Evolutionary conservation across 2,113 vertebrate genomes (phyloP).

Genomic region (Mesoclemmys tuberculata): DNA sequence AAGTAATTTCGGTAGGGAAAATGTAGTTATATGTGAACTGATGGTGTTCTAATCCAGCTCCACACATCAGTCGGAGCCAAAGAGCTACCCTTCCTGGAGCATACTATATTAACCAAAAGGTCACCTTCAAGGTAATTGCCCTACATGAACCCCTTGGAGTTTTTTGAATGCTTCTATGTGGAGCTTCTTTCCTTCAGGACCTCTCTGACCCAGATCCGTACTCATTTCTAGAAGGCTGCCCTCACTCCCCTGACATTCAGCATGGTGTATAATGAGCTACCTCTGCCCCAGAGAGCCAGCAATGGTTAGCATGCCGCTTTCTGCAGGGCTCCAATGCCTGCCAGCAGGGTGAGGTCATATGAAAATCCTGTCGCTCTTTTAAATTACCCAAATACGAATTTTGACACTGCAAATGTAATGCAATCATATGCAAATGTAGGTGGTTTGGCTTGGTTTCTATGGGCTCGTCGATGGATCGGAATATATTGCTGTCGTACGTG

Average conservation of each 20-base stretch:
- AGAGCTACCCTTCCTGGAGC: background rate
- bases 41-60: background rate
- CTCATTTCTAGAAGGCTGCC: background rate
- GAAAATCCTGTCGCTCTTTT: background rate
- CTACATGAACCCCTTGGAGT: background rate
- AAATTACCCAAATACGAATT: background rate
- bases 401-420: background rate
- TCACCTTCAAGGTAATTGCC: background rate
- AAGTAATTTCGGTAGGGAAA: background rate
- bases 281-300: background rate
- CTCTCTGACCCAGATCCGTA: background rate
- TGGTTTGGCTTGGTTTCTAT: background rate
- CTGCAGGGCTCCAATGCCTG: background rate
- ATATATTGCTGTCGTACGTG: background rate
- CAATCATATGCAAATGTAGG: background rate
- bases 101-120: background rate
- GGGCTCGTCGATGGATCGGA: background rate
- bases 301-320: accelerated
- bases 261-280: background rate
- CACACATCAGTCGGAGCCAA: background rate
- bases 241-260: background rate
- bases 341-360: background rate
- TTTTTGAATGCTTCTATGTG: slow-evolving; percentile 29
- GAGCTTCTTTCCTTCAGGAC: background rate
- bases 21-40: background rate